phyloP scores from a whole-genome alignment of 1,140 invertebrate species.

The Ladona fulva region DNA sequence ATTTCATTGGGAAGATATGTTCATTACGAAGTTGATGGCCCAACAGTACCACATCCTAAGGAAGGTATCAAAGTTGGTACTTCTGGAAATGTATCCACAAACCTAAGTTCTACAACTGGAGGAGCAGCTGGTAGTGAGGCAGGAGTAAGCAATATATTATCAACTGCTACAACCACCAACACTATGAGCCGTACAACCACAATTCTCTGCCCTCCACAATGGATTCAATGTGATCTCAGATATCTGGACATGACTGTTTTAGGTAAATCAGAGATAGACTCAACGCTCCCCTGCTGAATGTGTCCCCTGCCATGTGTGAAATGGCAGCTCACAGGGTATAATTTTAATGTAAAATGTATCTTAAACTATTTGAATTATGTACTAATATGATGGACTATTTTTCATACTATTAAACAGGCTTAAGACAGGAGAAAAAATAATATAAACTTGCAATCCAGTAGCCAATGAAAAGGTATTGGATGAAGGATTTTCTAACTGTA shows the following conservation, averaged over 20 bases:
- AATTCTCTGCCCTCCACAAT: conserved; percentile 80
- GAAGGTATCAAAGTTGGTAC: conserved; percentile 13
- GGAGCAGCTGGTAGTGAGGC: not conserved
- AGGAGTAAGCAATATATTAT: conserved; percentile 2
- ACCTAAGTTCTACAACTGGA: not conserved
- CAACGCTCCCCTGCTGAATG: too few relatives aligned
- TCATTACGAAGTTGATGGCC: conserved; percentile 82
- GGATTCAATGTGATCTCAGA: conserved; percentile 94
- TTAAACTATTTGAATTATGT: too few relatives aligned
- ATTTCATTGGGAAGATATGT: conserved; percentile 62
- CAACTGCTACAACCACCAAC: conserved; percentile 12
- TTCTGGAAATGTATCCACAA: not conserved
- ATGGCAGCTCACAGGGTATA: too few relatives aligned
- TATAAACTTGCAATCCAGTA: too few relatives aligned
- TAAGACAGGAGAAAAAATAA: too few relatives aligned
- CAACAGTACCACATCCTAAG: conserved; percentile 15
- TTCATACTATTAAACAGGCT: too few relatives aligned
- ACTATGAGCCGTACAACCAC: conserved; percentile 27
- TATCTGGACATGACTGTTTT: conserved; percentile 93
- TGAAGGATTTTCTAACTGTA: too few relatives aligned
- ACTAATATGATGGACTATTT: too few relatives aligned
- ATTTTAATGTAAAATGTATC: too few relatives aligned
- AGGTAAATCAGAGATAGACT: too few relatives aligned
- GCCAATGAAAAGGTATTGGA: too few relatives aligned
- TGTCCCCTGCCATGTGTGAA: too few relatives aligned